Conservation (phyloP, 2,888 invertebrate genomes). For the Meloe dianella region DNA sequence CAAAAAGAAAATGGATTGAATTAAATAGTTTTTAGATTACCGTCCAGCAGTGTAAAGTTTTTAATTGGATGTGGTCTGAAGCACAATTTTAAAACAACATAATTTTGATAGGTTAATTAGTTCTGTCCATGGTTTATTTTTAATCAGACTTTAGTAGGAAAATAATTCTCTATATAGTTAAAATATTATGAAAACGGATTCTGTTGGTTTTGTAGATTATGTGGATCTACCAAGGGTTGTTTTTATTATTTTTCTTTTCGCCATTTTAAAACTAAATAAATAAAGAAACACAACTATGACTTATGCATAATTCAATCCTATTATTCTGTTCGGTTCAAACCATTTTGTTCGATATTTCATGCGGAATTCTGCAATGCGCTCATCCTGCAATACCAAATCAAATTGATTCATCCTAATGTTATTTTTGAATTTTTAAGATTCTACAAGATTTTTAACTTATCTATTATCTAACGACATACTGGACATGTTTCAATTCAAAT, state of each 20-base stretch:
- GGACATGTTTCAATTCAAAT: constrained; percentile 38
- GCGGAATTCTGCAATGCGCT: constrained; percentile 42
- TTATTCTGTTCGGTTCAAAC: background rate
- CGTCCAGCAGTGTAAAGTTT: constrained; percentile 14
- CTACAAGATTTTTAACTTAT: constrained; percentile 18
- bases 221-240: constrained; percentile 12
- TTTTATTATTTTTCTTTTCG: background rate
- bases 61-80: constrained; percentile 12
- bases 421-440: constrained; percentile 11
- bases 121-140: constrained; percentile 28
- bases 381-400: constrained; percentile 42
- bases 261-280: no score
- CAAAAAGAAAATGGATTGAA: background rate
- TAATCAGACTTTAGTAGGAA: constrained; percentile 25
- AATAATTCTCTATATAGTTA: constrained; percentile 26
- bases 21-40: constrained; percentile 6
- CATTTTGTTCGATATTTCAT: constrained; percentile 12
- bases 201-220: constrained; percentile 29
- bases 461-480: constrained; percentile 20
- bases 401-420: constrained; percentile 33
- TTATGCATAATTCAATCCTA: constrained; percentile 7
- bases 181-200: constrained; percentile 22
- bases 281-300: background rate
- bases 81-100: constrained; percentile 22
- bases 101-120: constrained; percentile 28